Percentiles rank a stretch among this genome's conserved stretches.
Evolutionary conservation across 2,113 vertebrate genomes (phyloP).

Genomic region (Fulica atra): DNA sequence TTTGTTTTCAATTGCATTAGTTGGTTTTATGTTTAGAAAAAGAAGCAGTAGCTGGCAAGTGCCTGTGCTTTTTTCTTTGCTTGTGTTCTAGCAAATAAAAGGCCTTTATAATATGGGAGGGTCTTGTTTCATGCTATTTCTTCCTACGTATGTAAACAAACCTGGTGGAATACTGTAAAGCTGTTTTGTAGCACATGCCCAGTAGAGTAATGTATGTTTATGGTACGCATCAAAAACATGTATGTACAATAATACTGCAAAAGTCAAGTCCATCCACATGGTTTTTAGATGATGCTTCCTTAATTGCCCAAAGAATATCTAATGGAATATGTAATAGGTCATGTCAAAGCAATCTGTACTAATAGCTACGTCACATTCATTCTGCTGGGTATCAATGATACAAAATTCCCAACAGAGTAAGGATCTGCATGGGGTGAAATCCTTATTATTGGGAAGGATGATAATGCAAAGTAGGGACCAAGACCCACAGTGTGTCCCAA

Average conservation of each 20-base stretch:
- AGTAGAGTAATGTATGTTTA: background rate
- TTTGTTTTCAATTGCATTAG: background rate
- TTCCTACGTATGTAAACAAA: background rate
- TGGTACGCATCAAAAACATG: background rate
- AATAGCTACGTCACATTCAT: background rate
- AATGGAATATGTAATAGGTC: slow-evolving; percentile 7
- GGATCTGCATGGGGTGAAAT: background rate
- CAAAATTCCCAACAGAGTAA: background rate
- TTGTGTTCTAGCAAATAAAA: background rate
- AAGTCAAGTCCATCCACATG: background rate
- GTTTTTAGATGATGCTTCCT: slow-evolving; percentile 31
- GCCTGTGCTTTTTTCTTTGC: background rate
- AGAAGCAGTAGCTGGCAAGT: background rate
- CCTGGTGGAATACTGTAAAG: background rate
- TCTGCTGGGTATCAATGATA: background rate
- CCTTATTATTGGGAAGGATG: background rate
- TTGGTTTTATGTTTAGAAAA: background rate
- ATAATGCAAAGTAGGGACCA: background rate
- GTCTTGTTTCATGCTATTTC: background rate
- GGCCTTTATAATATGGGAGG: background rate
- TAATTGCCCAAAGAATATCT: background rate
- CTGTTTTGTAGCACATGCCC: background rate
- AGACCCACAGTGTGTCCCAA: background rate
- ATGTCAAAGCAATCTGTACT: background rate
- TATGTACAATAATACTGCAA: background rate